Evolutionary conservation across 2,797 vertebrate genomes (phyloP).

Genomic region (Tragelaphus oryx): DNA sequence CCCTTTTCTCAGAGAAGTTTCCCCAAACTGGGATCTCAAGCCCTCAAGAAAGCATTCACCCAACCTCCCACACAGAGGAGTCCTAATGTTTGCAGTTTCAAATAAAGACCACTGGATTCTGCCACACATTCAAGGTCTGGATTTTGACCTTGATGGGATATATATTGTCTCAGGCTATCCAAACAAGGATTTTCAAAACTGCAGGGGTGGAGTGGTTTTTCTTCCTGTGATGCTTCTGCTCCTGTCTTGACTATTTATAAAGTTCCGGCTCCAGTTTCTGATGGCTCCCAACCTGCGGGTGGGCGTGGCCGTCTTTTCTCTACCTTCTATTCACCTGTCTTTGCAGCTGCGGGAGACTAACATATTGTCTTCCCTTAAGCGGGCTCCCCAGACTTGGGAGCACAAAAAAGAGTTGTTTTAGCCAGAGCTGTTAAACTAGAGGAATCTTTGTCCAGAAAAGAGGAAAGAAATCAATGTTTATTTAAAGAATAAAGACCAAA

Average conservation of each 20-base stretch:
- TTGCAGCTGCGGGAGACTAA: background rate
- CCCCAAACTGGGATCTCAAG: background rate
- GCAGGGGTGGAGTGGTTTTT: background rate
- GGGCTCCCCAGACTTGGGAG: background rate
- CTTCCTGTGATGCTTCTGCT: background rate
- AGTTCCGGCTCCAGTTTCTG: background rate
- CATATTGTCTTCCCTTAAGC: background rate
- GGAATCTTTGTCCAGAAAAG: conserved; percentile 15
- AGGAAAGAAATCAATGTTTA: conserved; percentile 54
- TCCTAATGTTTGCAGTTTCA: background rate
- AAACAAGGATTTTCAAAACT: background rate
- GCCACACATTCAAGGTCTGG: background rate
- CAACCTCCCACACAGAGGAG: rapidly evolving
- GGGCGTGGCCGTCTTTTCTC: background rate
- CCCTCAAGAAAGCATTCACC: background rate
- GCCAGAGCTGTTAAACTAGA: background rate
- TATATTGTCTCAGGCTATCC: background rate
- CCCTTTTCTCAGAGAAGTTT: background rate
- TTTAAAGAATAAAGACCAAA: conserved; percentile 56
- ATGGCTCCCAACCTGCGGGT: background rate
- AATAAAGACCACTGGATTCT: background rate
- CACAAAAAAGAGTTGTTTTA: background rate
- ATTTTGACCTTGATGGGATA: conserved; percentile 23
- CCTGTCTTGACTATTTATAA: background rate
- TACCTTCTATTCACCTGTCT: background rate